Evolutionary conservation across 2,888 invertebrate species (phyloP).

Genomic region (Ochropleura plecta): DNA sequence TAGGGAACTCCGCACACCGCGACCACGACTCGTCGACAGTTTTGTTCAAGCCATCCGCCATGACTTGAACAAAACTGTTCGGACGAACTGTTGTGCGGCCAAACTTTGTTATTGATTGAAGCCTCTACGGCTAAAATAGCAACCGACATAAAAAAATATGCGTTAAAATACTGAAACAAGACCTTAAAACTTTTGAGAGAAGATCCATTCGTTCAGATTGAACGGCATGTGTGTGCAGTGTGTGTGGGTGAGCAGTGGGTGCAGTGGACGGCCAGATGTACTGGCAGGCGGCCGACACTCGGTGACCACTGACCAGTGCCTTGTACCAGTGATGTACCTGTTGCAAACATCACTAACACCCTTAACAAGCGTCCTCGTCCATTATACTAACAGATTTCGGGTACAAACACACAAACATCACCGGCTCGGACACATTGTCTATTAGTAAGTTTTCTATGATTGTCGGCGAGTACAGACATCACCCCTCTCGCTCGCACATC

Average conservation of each 20-base stretch:
- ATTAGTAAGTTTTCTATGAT: not conserved
- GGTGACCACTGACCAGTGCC: not conserved
- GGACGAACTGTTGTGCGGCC: no score
- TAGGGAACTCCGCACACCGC: no score
- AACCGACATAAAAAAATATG: no score
- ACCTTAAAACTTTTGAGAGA: not conserved
- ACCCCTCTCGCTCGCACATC: not conserved
- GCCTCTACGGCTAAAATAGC: no score
- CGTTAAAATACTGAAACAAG: not conserved
- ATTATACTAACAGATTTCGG: not conserved
- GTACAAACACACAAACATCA: not conserved
- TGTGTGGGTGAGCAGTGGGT: not conserved
- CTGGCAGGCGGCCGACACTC: not conserved
- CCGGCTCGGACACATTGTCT: not conserved
- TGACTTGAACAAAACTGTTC: no score
- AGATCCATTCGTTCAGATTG: not conserved
- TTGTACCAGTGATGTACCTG: not conserved
- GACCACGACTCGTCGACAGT: no score
- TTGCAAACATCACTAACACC: not conserved
- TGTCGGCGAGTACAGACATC: not conserved
- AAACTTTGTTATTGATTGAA: no score
- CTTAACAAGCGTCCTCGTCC: not conserved
- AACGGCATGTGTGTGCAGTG: not conserved
- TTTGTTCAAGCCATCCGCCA: no score
- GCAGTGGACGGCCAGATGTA: not conserved